Percentiles rank a stretch among this genome's conserved stretches.
Evolutionary conservation across 2,113 vertebrate genomes (phyloP).

Genomic region (Cephalopterus ornatus): DNA sequence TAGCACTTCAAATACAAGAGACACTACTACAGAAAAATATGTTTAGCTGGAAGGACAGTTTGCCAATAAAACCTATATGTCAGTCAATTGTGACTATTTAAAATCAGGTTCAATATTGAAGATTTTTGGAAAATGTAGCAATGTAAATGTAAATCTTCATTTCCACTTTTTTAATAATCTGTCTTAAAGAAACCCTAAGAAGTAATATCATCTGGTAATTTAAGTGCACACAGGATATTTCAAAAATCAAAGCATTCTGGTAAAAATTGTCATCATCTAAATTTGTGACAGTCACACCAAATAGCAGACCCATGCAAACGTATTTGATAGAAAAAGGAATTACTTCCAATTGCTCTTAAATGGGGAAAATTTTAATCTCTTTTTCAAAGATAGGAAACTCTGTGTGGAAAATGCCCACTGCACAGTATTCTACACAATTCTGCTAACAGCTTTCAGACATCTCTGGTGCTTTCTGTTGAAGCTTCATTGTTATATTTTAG

Average conservation of each 20-base stretch:
- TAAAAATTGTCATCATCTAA: not conserved
- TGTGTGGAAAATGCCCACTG: not conserved
- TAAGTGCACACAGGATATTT: not conserved
- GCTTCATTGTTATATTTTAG: not conserved
- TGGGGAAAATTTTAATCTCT: not conserved
- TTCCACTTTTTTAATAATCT: not conserved
- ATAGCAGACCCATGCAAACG: not conserved
- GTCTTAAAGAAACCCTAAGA: not conserved
- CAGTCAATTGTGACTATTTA: not conserved
- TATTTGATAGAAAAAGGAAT: not conserved
- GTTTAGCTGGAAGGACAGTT: not conserved
- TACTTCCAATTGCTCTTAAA: not conserved
- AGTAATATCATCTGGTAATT: not conserved
- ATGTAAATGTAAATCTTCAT: not conserved
- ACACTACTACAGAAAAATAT: not conserved
- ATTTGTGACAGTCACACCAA: not conserved
- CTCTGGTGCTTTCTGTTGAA: not conserved
- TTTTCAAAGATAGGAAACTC: not conserved
- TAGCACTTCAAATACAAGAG: not conserved
- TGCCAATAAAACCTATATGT: not conserved
- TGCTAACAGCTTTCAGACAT: not conserved
- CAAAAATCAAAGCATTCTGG: not conserved
- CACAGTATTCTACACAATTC: not conserved
- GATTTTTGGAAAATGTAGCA: not conserved
- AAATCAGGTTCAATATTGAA: not conserved